A percentile compares a stretch with the other conserved stretches of the same genome.
These are phyloP conservation scores for Catharus minimus DNA, from an alignment of 2,113 vertebrate genomes.

Conservation along the genomic window DNA sequence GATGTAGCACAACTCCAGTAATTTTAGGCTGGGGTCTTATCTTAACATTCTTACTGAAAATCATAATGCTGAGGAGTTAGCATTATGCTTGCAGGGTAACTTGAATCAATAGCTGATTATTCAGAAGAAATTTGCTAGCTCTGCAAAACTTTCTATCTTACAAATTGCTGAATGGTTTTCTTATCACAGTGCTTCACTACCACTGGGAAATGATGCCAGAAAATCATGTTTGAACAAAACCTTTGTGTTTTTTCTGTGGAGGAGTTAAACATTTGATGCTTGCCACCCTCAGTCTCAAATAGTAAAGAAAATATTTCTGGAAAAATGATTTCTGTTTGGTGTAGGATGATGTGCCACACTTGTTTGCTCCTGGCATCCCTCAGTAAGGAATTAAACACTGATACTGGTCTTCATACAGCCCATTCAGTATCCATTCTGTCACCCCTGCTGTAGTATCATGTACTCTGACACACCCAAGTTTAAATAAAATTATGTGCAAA, in stretches of 20 bases:
- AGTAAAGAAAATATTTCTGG: conserved; percentile 14
- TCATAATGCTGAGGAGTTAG: background rate
- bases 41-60: background rate
- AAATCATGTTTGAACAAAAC: conserved; percentile 62
- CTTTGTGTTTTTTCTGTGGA: conserved; percentile 31
- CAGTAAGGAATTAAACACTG: background rate
- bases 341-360: background rate
- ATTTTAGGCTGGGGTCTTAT: background rate
- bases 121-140: conserved; percentile 54
- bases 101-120: conserved; percentile 46
- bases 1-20: background rate
- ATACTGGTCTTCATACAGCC: background rate
- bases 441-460: background rate
- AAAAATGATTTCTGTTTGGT: background rate
- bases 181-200: conserved; percentile 51
- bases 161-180: conserved; percentile 64
- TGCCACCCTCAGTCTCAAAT: background rate
- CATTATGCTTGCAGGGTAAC: conserved; percentile 32
- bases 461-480: background rate
- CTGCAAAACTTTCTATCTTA: conserved; percentile 49
- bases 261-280: conserved; percentile 14
- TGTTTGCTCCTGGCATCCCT: background rate
- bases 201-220: conserved; percentile 20
- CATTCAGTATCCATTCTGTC: background rate
- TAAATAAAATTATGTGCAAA: background rate